Conservation (phyloP, 2,797 vertebrate genomes). For the Pseudochirops cupreus region DNA sequence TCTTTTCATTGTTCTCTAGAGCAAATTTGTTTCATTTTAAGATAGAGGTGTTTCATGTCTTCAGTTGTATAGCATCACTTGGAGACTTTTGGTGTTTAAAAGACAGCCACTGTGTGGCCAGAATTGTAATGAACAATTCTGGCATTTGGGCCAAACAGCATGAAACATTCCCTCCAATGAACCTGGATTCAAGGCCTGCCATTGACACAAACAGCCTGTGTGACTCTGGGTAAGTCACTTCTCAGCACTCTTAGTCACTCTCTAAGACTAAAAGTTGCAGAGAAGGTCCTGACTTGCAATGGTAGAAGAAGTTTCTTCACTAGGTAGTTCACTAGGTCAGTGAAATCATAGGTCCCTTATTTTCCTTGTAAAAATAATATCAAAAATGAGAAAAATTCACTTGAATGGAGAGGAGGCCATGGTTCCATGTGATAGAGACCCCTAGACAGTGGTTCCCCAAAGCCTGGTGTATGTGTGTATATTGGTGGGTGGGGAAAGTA, state of each 20-base stretch:
- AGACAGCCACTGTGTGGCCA: not conserved
- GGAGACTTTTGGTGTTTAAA: not conserved
- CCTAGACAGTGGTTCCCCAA: not conserved
- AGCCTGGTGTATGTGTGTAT: not conserved
- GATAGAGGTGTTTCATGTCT: not conserved
- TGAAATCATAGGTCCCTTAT: not conserved
- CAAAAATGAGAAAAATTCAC: not conserved
- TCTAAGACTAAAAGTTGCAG: not conserved
- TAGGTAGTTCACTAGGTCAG: not conserved
- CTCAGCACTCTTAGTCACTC: not conserved
- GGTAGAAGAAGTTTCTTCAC: not conserved
- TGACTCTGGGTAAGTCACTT: not conserved
- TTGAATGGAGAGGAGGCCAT: not conserved
- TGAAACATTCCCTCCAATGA: not conserved
- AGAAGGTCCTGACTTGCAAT: not conserved
- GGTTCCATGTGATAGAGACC: not conserved
- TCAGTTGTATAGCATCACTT: not conserved
- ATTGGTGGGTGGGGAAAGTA: not conserved
- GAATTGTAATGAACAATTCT: not conserved
- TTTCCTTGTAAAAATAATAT: not conserved
- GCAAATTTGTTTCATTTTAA: not conserved
- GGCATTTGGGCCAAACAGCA: not conserved
- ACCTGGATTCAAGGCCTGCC: not conserved
- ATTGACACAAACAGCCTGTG: not conserved
- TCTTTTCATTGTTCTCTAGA: not conserved